phyloP scores from a whole-genome alignment of 2,113 vertebrate genomes.

The Deroptyus accipitrinus region DNA sequence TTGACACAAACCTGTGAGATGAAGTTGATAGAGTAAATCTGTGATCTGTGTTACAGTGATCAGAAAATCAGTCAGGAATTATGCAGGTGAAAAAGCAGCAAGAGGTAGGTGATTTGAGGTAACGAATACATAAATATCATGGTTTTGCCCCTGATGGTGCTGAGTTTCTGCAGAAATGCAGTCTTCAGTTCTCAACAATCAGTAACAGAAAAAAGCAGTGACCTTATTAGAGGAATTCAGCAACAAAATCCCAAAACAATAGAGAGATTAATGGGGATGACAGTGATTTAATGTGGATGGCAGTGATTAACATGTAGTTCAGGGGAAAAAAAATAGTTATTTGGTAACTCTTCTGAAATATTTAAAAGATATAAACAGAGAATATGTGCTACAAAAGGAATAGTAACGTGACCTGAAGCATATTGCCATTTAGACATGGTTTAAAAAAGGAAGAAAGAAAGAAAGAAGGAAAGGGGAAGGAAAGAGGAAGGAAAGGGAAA shows the following conservation, averaged over 20 bases:
- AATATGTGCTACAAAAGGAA: neutral
- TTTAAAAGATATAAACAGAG: neutral
- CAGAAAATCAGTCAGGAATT: neutral
- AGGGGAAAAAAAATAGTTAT: neutral
- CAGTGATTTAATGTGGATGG: neutral
- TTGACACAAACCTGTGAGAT: neutral
- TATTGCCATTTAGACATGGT: neutral
- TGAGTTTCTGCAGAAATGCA: neutral
- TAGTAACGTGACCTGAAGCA: neutral
- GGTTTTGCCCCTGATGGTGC: rapidly evolving
- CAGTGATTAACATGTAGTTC: neutral
- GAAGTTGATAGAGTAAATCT: neutral
- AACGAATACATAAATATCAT: neutral
- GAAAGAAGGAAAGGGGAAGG: neutral
- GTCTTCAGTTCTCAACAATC: neutral
- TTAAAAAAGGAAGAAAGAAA: neutral
- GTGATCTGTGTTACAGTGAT: neutral
- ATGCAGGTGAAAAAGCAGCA: neutral
- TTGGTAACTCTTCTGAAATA: neutral
- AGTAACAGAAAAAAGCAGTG: conserved; percentile 12
- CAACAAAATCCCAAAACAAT: neutral
- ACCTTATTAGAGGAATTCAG: conserved; percentile 4
- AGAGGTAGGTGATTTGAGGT: neutral
- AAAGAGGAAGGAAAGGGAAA: too few relatives aligned
- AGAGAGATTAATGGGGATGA: neutral